These are phyloP conservation scores for Chelonoidis abingdonii DNA, from an alignment of 2,113 vertebrate species.

Conservation along the genomic window DNA sequence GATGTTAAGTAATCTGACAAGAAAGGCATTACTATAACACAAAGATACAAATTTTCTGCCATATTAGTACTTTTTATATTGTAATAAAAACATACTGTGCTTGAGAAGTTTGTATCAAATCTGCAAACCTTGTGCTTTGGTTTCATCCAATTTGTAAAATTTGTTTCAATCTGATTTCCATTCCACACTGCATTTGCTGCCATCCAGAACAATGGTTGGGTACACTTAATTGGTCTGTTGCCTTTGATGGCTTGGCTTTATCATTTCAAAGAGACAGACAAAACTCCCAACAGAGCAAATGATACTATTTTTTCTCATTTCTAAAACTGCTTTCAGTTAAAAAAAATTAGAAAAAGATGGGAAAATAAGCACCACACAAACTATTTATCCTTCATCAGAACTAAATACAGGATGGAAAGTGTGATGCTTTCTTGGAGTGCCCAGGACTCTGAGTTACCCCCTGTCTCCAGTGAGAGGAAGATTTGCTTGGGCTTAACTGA, in stretches of 20 bases:
- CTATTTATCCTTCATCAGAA: constrained; percentile 46
- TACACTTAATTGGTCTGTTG: background rate
- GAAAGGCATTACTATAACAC: constrained; percentile 42
- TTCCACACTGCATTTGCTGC: constrained; percentile 4
- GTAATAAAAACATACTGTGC: background rate
- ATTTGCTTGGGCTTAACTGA: background rate
- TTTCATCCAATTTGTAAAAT: constrained; percentile 33
- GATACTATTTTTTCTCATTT: constrained; percentile 36
- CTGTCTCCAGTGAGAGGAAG: background rate
- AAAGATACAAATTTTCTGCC: constrained; percentile 39
- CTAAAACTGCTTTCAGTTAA: constrained; percentile 53
- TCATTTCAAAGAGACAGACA: constrained; percentile 49
- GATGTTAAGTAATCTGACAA: constrained; percentile 11
- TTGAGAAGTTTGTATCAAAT: constrained; percentile 11
- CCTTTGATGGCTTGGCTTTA: constrained; percentile 31
- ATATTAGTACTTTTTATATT: background rate
- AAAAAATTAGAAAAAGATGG: background rate
- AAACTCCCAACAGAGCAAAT: constrained; percentile 37
- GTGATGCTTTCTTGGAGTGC: background rate
- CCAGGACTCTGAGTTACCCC: background rate
- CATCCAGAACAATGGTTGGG: background rate
- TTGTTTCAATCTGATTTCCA: constrained; percentile 5
- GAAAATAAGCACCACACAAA: constrained; percentile 13
- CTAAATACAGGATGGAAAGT: constrained; percentile 41
- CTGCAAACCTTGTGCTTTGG: background rate